Conservation (phyloP, 2,113 vertebrate genomes). For the Lepisosteus osseus region DNA sequence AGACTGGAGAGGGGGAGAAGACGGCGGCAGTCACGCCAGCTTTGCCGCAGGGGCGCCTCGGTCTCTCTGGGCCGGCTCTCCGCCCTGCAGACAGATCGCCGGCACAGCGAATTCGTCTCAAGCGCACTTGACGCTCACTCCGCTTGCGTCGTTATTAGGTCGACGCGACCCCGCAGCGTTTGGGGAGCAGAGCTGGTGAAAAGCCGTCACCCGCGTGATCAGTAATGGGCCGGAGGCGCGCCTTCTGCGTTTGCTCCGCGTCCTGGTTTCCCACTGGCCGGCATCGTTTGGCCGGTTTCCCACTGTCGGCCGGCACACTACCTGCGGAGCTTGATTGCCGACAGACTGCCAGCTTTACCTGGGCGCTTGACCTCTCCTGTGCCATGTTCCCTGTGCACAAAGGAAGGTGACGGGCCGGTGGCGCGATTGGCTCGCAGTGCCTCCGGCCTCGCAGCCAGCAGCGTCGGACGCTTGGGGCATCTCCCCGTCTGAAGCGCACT, state of each 20-base stretch:
- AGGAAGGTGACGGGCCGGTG: neutral
- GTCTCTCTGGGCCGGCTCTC: too few relatives aligned
- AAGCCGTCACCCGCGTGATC: neutral
- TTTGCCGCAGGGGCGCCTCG: too few relatives aligned
- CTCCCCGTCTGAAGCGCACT: too few relatives aligned
- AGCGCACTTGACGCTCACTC: neutral
- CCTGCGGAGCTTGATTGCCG: neutral
- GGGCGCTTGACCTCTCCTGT: neutral
- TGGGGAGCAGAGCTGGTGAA: neutral
- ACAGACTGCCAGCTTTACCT: neutral
- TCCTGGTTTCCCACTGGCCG: neutral
- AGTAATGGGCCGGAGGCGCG: neutral
- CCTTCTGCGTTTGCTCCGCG: neutral
- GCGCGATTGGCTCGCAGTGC: neutral
- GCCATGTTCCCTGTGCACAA: neutral
- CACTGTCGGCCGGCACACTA: neutral
- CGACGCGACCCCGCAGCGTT: neutral
- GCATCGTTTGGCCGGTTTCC: neutral
- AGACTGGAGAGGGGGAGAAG: neutral
- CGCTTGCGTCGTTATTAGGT: neutral
- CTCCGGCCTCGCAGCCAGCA: too few relatives aligned
- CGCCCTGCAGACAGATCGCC: neutral
- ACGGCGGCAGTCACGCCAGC: too few relatives aligned
- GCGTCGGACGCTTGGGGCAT: too few relatives aligned
- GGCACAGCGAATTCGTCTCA: neutral